Evolutionary conservation across 64 coral and sea anemone genomes (phyloP).

Genomic region (Platygyra sinensis): DNA sequence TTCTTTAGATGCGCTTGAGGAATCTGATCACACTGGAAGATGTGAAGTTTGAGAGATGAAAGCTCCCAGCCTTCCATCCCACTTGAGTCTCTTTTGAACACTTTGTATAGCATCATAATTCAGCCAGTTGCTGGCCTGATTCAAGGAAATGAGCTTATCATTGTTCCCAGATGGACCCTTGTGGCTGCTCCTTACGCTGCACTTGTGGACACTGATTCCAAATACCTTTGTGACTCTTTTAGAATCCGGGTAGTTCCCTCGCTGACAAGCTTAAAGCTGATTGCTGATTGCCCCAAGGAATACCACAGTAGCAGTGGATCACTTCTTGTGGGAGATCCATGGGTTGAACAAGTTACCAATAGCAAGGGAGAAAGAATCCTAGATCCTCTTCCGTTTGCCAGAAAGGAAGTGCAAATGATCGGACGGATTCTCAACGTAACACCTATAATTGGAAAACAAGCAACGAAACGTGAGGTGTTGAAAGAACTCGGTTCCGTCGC

Average conservation of each 20-base stretch:
- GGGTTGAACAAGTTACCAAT: background rate
- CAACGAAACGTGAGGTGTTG: background rate
- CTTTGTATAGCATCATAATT: background rate
- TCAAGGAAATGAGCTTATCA: background rate
- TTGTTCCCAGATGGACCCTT: background rate
- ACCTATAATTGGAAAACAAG: background rate
- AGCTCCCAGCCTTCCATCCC: background rate
- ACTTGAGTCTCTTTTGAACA: background rate
- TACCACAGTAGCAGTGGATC: background rate
- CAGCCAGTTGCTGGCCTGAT: background rate
- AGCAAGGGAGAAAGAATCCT: background rate
- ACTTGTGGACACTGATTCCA: background rate
- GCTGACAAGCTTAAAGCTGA: background rate
- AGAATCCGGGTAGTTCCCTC: background rate
- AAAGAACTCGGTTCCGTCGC: background rate
- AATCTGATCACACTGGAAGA: background rate
- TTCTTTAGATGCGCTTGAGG: background rate
- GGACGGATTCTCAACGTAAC: background rate
- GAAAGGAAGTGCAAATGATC: background rate
- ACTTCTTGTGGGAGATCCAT: constrained; percentile 2
- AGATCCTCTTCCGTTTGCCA: background rate
- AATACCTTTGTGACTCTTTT: constrained; percentile 4
- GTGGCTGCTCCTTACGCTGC: background rate
- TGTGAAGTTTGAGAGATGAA: background rate
- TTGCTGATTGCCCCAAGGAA: background rate